A percentile compares a stretch with the other conserved stretches of the same genome.
phyloP scores from a whole-genome alignment of 2,113 vertebrate species.

The Calidris pygmaea region DNA sequence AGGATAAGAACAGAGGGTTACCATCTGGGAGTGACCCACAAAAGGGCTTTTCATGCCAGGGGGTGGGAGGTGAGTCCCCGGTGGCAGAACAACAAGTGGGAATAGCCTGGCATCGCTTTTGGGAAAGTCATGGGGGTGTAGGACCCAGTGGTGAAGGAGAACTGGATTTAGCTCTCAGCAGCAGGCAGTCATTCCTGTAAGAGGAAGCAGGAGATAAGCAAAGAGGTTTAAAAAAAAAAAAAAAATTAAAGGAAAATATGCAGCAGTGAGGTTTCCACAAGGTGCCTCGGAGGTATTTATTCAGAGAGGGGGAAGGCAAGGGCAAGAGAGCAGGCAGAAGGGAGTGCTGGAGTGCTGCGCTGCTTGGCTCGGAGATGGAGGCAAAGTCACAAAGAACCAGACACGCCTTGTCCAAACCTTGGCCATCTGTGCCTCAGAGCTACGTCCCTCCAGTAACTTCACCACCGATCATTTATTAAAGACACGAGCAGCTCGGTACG shows the following conservation, averaged over 20 bases:
- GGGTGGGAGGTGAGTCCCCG: background rate
- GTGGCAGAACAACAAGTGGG: background rate
- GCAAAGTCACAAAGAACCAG: background rate
- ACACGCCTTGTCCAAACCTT: background rate
- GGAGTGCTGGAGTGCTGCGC: background rate
- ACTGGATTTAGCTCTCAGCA: background rate
- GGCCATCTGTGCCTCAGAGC: background rate
- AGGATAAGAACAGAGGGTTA: background rate
- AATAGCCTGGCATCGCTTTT: background rate
- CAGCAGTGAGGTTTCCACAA: slow-evolving; percentile 11
- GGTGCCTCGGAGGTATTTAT: slow-evolving; percentile 26
- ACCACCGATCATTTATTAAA: background rate
- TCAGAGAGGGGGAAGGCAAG: background rate
- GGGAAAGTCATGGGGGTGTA: background rate
- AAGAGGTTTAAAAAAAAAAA: background rate
- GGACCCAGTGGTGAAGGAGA: background rate
- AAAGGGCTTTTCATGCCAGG: background rate
- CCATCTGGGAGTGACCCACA: background rate
- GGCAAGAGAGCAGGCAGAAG: background rate
- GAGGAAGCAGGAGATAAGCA: slow-evolving; percentile 22
- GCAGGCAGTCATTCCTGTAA: background rate
- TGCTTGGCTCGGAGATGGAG: background rate
- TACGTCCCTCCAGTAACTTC: background rate
- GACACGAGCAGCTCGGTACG: background rate
- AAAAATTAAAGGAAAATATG: slow-evolving; percentile 14